Evolutionary conservation across 2,797 vertebrate genomes (phyloP).

Genomic region (Coendou prehensilis): DNA sequence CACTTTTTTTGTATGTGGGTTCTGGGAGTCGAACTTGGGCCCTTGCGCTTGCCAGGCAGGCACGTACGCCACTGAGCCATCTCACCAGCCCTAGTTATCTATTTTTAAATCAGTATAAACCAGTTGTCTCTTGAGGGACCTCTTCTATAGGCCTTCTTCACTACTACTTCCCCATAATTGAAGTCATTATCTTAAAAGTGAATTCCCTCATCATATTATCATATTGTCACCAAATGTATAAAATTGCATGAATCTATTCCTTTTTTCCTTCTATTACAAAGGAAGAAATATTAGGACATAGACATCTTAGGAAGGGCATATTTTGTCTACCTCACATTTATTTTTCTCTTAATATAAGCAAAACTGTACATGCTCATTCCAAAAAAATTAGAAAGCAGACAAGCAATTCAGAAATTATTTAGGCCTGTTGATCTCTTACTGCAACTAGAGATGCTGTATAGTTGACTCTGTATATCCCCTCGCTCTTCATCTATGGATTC

Average conservation of each 20-base stretch:
- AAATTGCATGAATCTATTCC: neutral
- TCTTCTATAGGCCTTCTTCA: neutral
- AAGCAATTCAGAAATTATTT: constrained; percentile 17
- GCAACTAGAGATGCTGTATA: neutral
- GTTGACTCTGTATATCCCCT: neutral
- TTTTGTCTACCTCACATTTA: neutral
- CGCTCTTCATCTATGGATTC: neutral
- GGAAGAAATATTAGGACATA: constrained; percentile 16
- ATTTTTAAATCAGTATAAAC: constrained; percentile 39
- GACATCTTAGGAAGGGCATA: neutral
- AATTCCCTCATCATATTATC: constrained; percentile 36
- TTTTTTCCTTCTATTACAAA: constrained; percentile 14
- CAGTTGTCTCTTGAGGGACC: neutral
- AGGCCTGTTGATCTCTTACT: neutral
- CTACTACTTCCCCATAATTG: neutral
- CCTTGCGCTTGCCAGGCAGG: too few species aligned
- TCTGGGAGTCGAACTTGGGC: too few species aligned
- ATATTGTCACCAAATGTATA: neutral
- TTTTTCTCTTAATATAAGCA: constrained; percentile 17
- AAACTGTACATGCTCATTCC: neutral
- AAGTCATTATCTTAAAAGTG: neutral
- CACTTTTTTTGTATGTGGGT: too few species aligned
- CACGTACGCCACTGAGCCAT: too few species aligned
- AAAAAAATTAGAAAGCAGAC: constrained; percentile 33
- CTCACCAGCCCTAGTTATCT: neutral